Base-by-base conservation (phyloP, 2,113 vertebrate species). In the Ploceus nigricollis region DNA sequence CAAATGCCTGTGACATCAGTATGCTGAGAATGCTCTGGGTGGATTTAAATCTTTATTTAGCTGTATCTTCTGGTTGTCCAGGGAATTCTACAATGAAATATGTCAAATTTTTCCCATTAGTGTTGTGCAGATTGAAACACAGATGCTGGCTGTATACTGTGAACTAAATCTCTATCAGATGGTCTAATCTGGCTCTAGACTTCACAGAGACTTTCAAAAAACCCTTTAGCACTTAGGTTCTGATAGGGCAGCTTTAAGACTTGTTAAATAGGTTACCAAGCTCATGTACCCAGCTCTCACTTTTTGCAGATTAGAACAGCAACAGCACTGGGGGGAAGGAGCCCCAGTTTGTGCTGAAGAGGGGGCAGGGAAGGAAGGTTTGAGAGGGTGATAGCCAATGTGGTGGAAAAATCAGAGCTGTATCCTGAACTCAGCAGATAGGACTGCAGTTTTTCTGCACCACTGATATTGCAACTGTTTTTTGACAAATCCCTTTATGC, bases 401-500 rank as follows among this genome's bases (percentile, higher is more conserved):
- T 60, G 61, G 11, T 51, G 37, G 71, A 75, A 78, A 78, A 92
- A 95, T 63, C 42, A 28, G 12, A 48, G 63, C 71, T 76, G 6
- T 54, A 21, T 63, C 81, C 31, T 35, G 48, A 57, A 85, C 82
- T 44, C 66, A 66, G 58, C 45, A 72, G 83, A 94, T 6, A 82
- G n/a, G 45, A 51, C 76, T 60, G 80, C 78, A 90, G 85, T 78
- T 97, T 95, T 93, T 96, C 95, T 96, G 90, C 93, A 96, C 80
- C 86, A 51, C 56, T 89, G 93, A 82, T 90, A 87, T 23, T 90
- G 85, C 87, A 89, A 83, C 87, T 96, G 79, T 66, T 96, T 95
- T 90, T 96, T 97, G 90, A 96, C 92, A 98, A 96, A 97, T 95
- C 87, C 81, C 72, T 97, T 97, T 97, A 87, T 95, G 81, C 87